Conservation (phyloP, 2,888 invertebrate species). For the Latrodectus elegans region DNA sequence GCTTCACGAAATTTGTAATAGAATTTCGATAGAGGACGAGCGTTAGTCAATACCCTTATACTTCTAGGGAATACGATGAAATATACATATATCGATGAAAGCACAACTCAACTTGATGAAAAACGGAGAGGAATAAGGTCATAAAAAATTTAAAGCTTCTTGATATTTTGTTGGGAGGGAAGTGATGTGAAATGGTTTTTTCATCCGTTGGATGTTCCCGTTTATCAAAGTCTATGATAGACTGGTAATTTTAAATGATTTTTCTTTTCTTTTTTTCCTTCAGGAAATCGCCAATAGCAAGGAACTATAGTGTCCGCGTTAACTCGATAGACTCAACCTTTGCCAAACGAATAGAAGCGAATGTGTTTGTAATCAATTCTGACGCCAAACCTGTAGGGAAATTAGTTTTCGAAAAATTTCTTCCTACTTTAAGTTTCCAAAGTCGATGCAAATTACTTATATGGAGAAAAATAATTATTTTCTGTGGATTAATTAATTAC, state of each 20-base stretch:
- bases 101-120: slow-evolving; percentile 10
- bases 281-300: too few relatives aligned
- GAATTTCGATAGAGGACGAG: slow-evolving; percentile 52
- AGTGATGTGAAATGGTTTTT: slow-evolving; percentile 26
- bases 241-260: slow-evolving; percentile 21
- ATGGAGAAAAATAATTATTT: too few relatives aligned
- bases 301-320: too few relatives aligned
- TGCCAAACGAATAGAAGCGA: too few relatives aligned
- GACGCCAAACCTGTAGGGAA: too few relatives aligned
- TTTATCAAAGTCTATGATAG: slow-evolving; percentile 34
- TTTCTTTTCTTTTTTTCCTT: too few relatives aligned
- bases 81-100: slow-evolving; percentile 55
- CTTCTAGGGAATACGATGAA: slow-evolving; percentile 27
- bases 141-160: slow-evolving; percentile 51
- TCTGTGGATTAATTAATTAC: too few relatives aligned
- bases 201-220: slow-evolving; percentile 34
- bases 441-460: too few relatives aligned
- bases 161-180: slow-evolving; percentile 16
- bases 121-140: not conserved
- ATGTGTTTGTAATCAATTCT: too few relatives aligned
- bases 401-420: too few relatives aligned
- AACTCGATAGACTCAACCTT: too few relatives aligned
- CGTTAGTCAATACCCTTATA: slow-evolving; percentile 33
- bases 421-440: too few relatives aligned
- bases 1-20: slow-evolving; percentile 42